These are phyloP conservation scores for Temnothorax rugatulus DNA, from an alignment of 2,888 invertebrate species.

Conservation along the genomic window DNA sequence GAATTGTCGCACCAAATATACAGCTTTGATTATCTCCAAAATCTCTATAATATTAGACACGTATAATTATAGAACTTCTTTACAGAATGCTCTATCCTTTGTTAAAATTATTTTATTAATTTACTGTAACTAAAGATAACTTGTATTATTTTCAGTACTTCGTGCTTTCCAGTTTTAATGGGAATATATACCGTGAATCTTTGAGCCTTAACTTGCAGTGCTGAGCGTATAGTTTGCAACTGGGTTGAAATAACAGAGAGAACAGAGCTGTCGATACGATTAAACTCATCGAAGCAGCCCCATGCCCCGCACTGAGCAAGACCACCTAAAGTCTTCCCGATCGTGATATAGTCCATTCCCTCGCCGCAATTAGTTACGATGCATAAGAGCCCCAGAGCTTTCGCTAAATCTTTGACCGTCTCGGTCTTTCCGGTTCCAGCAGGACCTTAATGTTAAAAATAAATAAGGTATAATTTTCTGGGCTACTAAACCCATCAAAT, in stretches of 20 bases:
- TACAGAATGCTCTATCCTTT: background rate
- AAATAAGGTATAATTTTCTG: background rate
- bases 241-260: constrained; percentile 97
- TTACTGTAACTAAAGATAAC: background rate
- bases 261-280: constrained; percentile 96
- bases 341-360: constrained; percentile 96
- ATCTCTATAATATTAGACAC: background rate
- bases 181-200: constrained; percentile 90
- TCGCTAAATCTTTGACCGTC: constrained; percentile 96
- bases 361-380: constrained; percentile 97
- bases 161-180: background rate
- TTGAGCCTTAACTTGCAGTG: constrained; percentile 91
- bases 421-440: constrained; percentile 97
- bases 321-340: constrained; percentile 92
- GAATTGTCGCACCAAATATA: no score
- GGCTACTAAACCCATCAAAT: background rate
- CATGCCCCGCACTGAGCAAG: constrained; percentile 96
- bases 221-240: constrained; percentile 95
- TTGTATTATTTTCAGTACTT: background rate
- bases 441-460: constrained; percentile 87
- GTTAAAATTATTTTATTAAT: background rate
- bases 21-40: background rate
- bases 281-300: constrained; percentile 99
- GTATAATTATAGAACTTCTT: background rate
- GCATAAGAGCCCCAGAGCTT: constrained; percentile 94